Percentiles rank a stretch among this genome's conserved stretches.
These are phyloP conservation scores for Heliothis peltigera DNA, from an alignment of 2,888 invertebrate species.

Conservation along the genomic window DNA sequence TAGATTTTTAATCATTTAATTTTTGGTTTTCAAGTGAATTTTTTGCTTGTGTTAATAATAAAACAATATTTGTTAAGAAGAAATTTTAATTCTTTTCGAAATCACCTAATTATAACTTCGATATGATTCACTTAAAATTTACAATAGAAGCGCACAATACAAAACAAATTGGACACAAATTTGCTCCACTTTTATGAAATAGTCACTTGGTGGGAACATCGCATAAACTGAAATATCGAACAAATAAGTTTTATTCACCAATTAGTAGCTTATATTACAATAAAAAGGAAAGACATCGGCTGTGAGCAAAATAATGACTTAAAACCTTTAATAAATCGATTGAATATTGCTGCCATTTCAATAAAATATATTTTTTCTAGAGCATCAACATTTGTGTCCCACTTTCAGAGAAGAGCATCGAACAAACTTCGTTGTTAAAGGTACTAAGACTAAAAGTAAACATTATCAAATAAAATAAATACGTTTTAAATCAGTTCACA, in stretches of 20 bases:
- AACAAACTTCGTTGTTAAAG: constrained; percentile 62
- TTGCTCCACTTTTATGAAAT: constrained; percentile 46
- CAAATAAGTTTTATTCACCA: not conserved
- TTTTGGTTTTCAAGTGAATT: too few species aligned
- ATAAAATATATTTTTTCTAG: constrained; percentile 12
- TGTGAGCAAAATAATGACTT: constrained; percentile 43
- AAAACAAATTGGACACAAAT: constrained; percentile 67
- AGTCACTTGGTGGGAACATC: constrained; percentile 55
- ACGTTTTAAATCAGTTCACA: constrained; percentile 71
- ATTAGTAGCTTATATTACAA: not conserved
- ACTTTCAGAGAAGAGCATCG: constrained; percentile 40
- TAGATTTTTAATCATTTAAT: too few species aligned
- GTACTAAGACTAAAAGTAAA: constrained; percentile 54
- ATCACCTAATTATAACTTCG: constrained; percentile 86
- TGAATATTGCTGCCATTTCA: constrained; percentile 16
- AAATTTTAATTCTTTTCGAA: constrained; percentile 87
- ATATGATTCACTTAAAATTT: constrained; percentile 85
- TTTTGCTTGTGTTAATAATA: constrained; percentile 44
- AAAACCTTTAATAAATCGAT: constrained; percentile 23
- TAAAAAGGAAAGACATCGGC: constrained; percentile 22
- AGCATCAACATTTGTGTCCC: constrained; percentile 59
- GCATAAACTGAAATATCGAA: constrained; percentile 13
- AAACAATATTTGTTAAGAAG: constrained; percentile 73
- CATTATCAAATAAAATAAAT: constrained; percentile 61
- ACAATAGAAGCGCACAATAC: constrained; percentile 77